phyloP scores from a whole-genome alignment of 2,888 invertebrate genomes.

The Geotrupes spiniger region DNA sequence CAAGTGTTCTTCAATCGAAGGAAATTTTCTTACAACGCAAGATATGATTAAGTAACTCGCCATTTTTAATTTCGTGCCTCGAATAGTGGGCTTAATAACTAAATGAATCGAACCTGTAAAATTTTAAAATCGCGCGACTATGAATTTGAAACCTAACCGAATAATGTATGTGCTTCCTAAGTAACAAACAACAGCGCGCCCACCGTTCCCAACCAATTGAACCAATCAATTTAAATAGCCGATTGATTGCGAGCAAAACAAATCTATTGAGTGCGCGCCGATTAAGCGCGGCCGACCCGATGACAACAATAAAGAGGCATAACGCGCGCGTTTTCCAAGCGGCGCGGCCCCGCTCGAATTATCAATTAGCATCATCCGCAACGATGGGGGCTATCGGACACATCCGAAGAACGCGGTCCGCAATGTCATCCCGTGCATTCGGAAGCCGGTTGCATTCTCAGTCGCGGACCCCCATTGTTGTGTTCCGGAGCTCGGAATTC shows the following conservation, averaged over 20 bases:
- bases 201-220: constrained; percentile 10
- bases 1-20: too few species aligned
- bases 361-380: constrained; percentile 5
- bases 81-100: too few species aligned
- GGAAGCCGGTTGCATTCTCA: constrained; percentile 12
- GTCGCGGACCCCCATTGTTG: not conserved
- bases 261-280: constrained; percentile 15
- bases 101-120: too few species aligned
- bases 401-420: constrained; percentile 6
- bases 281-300: not conserved
- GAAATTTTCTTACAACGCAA: too few species aligned
- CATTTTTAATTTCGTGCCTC: too few species aligned
- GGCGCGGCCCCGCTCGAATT: not conserved
- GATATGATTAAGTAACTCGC: too few species aligned
- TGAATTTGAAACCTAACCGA: too few species aligned
- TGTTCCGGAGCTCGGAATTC: constrained; percentile 1
- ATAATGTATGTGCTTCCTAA: too few species aligned
- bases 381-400: constrained; percentile 2
- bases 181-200: too few species aligned
- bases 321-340: not conserved
- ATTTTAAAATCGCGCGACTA: too few species aligned
- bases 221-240: constrained; percentile 13
- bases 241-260: constrained; percentile 16
- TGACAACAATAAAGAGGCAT: constrained; percentile 5
- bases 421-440: constrained; percentile 7